Conservation (phyloP, 2,113 vertebrate genomes). For the Galbula dea region DNA sequence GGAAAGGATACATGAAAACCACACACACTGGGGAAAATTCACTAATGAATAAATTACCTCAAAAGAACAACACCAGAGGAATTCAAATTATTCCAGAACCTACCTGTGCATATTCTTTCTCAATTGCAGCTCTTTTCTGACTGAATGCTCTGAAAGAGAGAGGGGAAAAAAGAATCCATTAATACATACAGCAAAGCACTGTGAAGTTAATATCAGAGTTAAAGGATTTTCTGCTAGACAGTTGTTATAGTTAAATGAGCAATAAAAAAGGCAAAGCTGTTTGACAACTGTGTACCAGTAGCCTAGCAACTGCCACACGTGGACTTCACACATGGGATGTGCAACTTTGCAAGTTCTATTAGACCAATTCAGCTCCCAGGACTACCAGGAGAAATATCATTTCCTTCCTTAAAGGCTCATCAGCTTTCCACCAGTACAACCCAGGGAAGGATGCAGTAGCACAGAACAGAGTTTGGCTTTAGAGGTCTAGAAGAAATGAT, state of each 20-base stretch:
- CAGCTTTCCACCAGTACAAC: not conserved
- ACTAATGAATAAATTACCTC: not conserved
- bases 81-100: not conserved
- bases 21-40: not conserved
- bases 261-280: not conserved
- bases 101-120: constrained; percentile 97
- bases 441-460: not conserved
- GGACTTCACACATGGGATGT: not conserved
- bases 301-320: not conserved
- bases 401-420: not conserved
- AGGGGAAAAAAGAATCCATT: not conserved
- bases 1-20: rapidly evolving
- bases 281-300: not conserved
- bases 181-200: not conserved
- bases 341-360: not conserved
- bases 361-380: not conserved
- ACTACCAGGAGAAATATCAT: not conserved
- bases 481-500: not conserved
- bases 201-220: not conserved
- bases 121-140: constrained; percentile 95
- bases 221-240: not conserved
- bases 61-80: not conserved
- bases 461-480: not conserved
- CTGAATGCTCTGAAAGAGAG: constrained; percentile 88
- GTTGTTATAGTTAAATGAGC: not conserved